Conservation (phyloP, 2,888 invertebrate species). For the Cephus rjabovi region DNA sequence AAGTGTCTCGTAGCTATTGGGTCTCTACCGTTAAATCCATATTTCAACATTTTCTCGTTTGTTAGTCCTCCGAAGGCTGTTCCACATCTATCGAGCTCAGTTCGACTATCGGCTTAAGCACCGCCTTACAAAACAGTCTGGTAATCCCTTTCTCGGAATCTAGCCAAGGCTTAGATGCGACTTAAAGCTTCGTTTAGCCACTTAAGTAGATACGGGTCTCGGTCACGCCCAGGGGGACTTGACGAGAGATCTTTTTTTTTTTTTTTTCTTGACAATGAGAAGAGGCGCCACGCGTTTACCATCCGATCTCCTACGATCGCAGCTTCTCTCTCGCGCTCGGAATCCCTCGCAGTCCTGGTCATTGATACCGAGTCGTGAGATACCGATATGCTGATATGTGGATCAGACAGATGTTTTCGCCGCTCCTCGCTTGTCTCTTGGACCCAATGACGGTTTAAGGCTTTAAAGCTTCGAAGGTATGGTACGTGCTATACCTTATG, state of each 20-base stretch:
- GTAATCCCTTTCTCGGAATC: slow-evolving; percentile 20
- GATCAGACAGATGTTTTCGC: neutral
- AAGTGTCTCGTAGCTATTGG: neutral
- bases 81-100: slow-evolving; percentile 1
- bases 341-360: neutral
- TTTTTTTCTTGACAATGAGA: neutral
- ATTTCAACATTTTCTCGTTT: neutral
- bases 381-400: neutral
- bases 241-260: neutral
- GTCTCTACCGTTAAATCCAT: neutral
- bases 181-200: slow-evolving; percentile 23
- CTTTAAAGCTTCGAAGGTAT: neutral
- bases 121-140: slow-evolving; percentile 10
- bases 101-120: slow-evolving; percentile 3
- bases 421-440: neutral
- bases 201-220: slow-evolving; percentile 19
- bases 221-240: slow-evolving; percentile 9
- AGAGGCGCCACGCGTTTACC: slow-evolving; percentile 4
- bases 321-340: neutral
- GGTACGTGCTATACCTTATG: neutral
- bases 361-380: neutral
- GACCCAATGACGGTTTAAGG: neutral
- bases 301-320: neutral
- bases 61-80: neutral
- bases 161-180: slow-evolving; percentile 19